phyloP scores from a whole-genome alignment of 2,113 vertebrate species.

The Mola mola region DNA sequence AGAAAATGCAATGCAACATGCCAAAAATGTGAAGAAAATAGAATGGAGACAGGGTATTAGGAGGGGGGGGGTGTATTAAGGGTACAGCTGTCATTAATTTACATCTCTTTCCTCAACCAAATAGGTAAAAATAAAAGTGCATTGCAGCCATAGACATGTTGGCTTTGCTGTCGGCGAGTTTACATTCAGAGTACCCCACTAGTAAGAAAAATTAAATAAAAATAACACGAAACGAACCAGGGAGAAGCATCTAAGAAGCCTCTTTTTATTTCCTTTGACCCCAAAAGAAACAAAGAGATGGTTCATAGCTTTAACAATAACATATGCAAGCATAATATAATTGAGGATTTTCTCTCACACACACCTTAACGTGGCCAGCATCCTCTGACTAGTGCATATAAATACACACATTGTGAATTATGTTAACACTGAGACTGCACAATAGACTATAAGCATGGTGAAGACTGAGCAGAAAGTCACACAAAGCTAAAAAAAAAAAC shows the following conservation, averaged over 20 bases:
- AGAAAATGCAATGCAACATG: conserved; percentile 61
- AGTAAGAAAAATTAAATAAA: not conserved
- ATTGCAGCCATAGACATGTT: not conserved
- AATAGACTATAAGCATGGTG: conserved; percentile 35
- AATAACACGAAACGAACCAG: too few species aligned
- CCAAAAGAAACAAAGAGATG: conserved; percentile 18
- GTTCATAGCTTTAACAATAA: conserved; percentile 15
- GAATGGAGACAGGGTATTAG: not conserved
- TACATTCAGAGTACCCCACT: too few species aligned
- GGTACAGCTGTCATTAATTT: not conserved
- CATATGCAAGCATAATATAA: conserved; percentile 40
- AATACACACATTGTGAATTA: conserved; percentile 68
- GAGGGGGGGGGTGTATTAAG: not conserved
- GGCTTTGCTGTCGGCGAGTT: not conserved
- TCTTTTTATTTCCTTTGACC: not conserved
- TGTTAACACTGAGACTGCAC: conserved; percentile 46
- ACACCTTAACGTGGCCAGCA: conserved; percentile 87
- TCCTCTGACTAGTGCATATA: conserved; percentile 80
- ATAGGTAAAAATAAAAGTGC: not conserved
- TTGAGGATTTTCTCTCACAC: conserved; percentile 69
- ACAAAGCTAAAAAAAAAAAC: conserved; percentile 21
- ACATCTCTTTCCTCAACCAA: not conserved
- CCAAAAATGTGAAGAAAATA: conserved; percentile 15
- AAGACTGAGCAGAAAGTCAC: conserved; percentile 9
- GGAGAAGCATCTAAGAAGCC: too few species aligned